Base-by-base conservation (phyloP, 2,797 vertebrate genomes). In the Aldrovandia affinis region DNA sequence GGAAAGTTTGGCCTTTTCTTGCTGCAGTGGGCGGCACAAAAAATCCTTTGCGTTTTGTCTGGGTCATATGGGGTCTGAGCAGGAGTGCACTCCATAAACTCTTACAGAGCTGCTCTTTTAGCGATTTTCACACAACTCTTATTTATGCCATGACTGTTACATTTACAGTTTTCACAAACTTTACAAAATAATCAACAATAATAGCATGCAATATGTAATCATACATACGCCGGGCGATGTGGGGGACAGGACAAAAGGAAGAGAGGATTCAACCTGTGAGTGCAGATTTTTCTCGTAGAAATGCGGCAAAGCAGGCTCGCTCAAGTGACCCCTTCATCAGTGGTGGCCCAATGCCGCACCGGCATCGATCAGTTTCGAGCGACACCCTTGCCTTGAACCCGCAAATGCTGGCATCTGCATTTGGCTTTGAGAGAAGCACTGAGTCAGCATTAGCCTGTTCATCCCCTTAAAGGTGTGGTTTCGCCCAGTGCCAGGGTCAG, bases 391-490 rank as follows among this genome's bases (percentile, higher is more conserved):
- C 92, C 93, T 92, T 94, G 92, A 88, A 95, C 95, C 93, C 91
- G 91, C 79, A 85, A 94, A 94, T 90, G 92, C 91, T 96, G 95
- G 94, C 95, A 95, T 91, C 89, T 91, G 94, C 92, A 3, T 36
- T 0, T 73, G 39, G 68, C 68, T 7, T 20, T 20, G 68, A 42
- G 33, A 15, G 15, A 79, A 54, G 22, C 47, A 55, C 33, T 55
- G n/a, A 28, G 78, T 14, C 28, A n/a, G 28, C 52, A 15, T 10
- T 25, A 15, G 22, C 78, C 52, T 3, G 30, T 18, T 57, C 57
- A 80, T 80, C 47, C 78, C 28, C 0, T 80, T 80, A 80, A 80
- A 33, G 2, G 44, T 7, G 50, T 28, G 50, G 50, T 33, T 22
- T 80, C n/a, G 54, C 3, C 22, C n/a, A 25, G 22, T 2, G 44